Conservation (phyloP, 2,888 invertebrate genomes). For the Heteromyza rotundicornis region DNA sequence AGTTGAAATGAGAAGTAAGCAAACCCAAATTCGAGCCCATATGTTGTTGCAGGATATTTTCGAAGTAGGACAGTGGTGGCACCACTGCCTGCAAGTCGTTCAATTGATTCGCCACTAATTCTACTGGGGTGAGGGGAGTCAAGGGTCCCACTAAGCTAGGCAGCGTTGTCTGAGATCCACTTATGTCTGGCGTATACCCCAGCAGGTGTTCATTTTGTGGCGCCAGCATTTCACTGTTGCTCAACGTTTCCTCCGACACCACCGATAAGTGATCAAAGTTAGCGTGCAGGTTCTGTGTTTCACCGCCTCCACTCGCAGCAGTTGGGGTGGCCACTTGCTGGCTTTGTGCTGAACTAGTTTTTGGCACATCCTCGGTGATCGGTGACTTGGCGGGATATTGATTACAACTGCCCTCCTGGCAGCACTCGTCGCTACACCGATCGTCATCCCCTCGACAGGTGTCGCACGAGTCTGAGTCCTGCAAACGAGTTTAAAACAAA, state of each 20-base stretch:
- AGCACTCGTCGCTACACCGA: constrained; percentile 52
- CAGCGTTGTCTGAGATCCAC: constrained; percentile 47
- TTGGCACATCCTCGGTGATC: constrained; percentile 23
- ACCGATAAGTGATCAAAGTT: constrained; percentile 76
- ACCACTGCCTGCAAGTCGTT: constrained; percentile 57
- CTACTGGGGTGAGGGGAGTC: constrained; percentile 56
- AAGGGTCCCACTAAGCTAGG: constrained; percentile 48
- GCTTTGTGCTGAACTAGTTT: not conserved
- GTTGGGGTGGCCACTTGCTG: constrained; percentile 9
- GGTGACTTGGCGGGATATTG: constrained; percentile 37
- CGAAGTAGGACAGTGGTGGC: constrained; percentile 61
- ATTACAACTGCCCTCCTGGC: constrained; percentile 38
- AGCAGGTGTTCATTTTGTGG: constrained; percentile 43
- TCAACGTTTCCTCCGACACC: constrained; percentile 74
- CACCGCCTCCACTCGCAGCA: constrained; percentile 9
- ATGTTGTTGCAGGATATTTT: constrained; percentile 58
- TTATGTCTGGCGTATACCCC: constrained; percentile 40
- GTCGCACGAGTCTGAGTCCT: constrained; percentile 62
- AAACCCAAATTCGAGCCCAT: constrained; percentile 50
- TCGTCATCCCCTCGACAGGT: constrained; percentile 51
- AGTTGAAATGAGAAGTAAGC: constrained; percentile 10
- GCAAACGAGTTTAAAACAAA: not conserved
- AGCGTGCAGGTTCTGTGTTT: constrained; percentile 34
- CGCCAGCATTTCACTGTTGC: constrained; percentile 52
- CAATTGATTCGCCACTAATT: constrained; percentile 53